Evolutionary conservation across 2,888 invertebrate genomes (phyloP).

Genomic region (Drosophila subquinaria): DNA sequence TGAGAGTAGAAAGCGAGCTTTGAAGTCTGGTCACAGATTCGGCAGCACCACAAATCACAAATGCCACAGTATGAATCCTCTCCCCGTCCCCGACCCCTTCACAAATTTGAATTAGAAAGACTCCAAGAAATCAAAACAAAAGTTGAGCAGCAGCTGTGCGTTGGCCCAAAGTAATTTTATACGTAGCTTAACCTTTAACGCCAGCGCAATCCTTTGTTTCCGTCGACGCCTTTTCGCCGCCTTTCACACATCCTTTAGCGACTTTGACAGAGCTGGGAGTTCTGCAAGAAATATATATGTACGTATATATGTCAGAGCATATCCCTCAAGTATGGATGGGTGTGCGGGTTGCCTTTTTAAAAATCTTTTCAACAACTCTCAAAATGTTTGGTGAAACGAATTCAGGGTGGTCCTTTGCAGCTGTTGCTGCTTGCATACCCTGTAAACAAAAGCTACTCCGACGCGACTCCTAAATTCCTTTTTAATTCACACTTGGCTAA

Average conservation of each 20-base stretch:
- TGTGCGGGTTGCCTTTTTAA: constrained; percentile 33
- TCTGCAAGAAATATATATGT: constrained; percentile 16
- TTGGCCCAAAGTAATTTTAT: constrained; percentile 64
- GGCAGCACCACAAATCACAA: constrained; percentile 60
- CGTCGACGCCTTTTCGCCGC: constrained; percentile 61
- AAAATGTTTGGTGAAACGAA: constrained; percentile 68
- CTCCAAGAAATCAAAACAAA: constrained; percentile 34
- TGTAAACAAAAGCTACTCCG: constrained; percentile 9
- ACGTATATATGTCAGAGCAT: neutral
- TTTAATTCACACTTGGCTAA: constrained; percentile 4
- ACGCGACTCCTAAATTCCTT: neutral
- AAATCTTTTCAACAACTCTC: constrained; percentile 71
- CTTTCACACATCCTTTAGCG: constrained; percentile 77
- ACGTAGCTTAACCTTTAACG: constrained; percentile 68
- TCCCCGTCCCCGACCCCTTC: neutral
- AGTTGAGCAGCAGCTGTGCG: constrained; percentile 56
- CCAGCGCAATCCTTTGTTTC: constrained; percentile 67
- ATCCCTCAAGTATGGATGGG: constrained; percentile 6
- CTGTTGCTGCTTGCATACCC: constrained; percentile 56
- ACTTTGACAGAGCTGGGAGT: constrained; percentile 41
- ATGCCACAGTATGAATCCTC: constrained; percentile 2
- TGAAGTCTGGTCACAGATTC: constrained; percentile 48
- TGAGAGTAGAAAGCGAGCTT: constrained; percentile 31
- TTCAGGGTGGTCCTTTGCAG: constrained; percentile 53
- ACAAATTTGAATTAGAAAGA: constrained; percentile 56